Evolutionary conservation across 2,797 vertebrate genomes (phyloP).

Genomic region (Mus spretus): DNA sequence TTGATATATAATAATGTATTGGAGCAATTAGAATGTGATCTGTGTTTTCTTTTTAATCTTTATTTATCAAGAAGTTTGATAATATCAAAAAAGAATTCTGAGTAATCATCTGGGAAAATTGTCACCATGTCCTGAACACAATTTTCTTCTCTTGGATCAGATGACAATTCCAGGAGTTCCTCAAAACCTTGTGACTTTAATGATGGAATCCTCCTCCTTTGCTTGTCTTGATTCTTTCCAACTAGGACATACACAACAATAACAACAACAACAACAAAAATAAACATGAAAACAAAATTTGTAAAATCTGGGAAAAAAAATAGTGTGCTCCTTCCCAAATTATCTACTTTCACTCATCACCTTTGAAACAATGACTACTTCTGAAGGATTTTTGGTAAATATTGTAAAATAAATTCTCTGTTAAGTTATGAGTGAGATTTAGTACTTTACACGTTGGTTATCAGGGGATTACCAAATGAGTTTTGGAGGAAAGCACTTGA

Average conservation of each 20-base stretch:
- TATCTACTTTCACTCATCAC: not conserved
- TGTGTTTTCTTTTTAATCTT: not conserved
- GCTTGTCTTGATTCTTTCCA: slow-evolving; percentile 12
- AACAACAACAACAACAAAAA: no score
- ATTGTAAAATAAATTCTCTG: not conserved
- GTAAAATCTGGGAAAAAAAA: not conserved
- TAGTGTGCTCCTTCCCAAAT: not conserved
- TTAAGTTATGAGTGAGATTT: not conserved
- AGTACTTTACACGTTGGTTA: not conserved
- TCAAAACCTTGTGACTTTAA: slow-evolving; percentile 71
- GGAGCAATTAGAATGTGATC: not conserved
- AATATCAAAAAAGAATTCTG: no score
- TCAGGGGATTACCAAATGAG: no score
- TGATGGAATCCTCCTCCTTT: not conserved
- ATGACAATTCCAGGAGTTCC: not conserved
- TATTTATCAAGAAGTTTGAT: no score
- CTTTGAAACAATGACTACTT: no score
- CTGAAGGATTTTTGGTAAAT: not conserved
- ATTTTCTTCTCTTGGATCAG: not conserved
- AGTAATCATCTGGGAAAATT: no score
- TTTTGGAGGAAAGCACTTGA: no score
- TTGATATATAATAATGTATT: not conserved
- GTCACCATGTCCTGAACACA: no score
- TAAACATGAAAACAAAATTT: not conserved
- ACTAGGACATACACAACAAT: slow-evolving; percentile 49